Evolutionary conservation across 2,797 vertebrate genomes (phyloP), one percentile per base, ranked within the genome.

Genomic region (Hippocampus kuda): DNA sequence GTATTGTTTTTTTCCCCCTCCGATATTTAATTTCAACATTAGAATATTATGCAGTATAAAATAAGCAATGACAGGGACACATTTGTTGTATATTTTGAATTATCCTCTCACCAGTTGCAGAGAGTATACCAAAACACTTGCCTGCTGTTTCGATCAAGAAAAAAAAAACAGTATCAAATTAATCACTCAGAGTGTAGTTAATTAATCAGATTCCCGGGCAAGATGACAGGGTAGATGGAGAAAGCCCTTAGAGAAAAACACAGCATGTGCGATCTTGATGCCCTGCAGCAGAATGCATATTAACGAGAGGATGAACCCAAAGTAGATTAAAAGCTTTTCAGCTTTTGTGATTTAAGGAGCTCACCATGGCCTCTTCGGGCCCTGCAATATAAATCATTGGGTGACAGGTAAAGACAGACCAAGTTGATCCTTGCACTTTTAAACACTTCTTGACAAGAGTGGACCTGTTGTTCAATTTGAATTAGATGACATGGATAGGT

Each of bases 301-400:
- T 83, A 88, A 71, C 74, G 68, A 65, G 61, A 65, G 68, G 72
- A 78, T 62, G 71, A 79, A 65, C 80, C 80, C 62, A 89, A 84
- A 89, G 82, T 80, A 86, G 90, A 90, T 92, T 90, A 91, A 69
- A 68, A 83, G 90, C 86, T 91, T 89, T 88, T 67, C 80, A 82
- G 86, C 81, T 84, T 85, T 85, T 81, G 60, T 70, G 75, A 51
- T 80, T 74, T 84, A 88, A 89, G 88, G 70, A 81, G 87, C 83
- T 90, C 83, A 80, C 51, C 20, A 11, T 30, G 66, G 77, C 75
- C 70, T 74, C 75, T 87, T 84, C 77, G 71, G 73, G 70, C 68
- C 73, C 69, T 26, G 62, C 74, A 73, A 72, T 59, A 41, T 75
- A 75, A 73, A 63, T 49, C 51, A 68, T n/a, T 42, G 48, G 68